A percentile compares a stretch with the other conserved stretches of the same genome.
These are phyloP conservation scores for Bombus confusus DNA, from an alignment of 1,140 invertebrate species.

Conservation along the genomic window DNA sequence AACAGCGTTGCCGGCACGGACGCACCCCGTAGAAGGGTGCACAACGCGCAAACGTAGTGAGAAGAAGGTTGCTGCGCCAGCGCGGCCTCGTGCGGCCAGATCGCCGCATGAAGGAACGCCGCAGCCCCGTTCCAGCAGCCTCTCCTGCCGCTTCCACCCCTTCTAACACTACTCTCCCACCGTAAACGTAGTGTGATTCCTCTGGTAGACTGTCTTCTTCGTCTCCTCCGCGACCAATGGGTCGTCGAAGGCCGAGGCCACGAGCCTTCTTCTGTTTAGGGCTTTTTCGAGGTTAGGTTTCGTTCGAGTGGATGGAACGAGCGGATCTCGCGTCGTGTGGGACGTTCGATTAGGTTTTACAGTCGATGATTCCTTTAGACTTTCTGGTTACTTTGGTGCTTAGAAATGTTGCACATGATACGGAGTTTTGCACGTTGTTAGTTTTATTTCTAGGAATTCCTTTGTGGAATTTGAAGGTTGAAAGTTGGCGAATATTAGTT, in stretches of 20 bases:
- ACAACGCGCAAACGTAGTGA: slow-evolving; percentile 51
- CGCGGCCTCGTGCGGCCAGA: slow-evolving; percentile 46
- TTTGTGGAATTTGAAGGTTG: too few species aligned
- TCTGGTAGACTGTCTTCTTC: neutral
- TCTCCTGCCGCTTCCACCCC: slow-evolving; percentile 5
- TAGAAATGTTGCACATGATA: neutral
- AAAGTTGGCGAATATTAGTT: too few species aligned
- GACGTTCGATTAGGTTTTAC: neutral
- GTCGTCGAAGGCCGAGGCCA: slow-evolving; percentile 45
- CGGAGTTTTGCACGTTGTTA: too few species aligned
- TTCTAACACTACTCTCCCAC: neutral
- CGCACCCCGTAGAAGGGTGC: slow-evolving; percentile 62
- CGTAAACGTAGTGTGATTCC: too few species aligned
- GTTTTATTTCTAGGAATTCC: too few species aligned
- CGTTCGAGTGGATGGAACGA: too few species aligned
- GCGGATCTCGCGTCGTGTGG: neutral
- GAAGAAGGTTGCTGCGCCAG: slow-evolving; percentile 20
- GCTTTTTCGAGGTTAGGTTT: too few species aligned
- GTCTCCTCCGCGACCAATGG: neutral
- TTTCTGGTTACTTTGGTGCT: neutral
- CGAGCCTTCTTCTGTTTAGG: neutral
- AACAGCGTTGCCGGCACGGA: slow-evolving; percentile 59
- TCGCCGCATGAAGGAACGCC: slow-evolving; percentile 57
- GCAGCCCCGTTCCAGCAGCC: slow-evolving; percentile 50
- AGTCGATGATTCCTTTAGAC: neutral